phyloP scores from a whole-genome alignment of 2,113 vertebrate species.

The Muntiacus reevesi region DNA sequence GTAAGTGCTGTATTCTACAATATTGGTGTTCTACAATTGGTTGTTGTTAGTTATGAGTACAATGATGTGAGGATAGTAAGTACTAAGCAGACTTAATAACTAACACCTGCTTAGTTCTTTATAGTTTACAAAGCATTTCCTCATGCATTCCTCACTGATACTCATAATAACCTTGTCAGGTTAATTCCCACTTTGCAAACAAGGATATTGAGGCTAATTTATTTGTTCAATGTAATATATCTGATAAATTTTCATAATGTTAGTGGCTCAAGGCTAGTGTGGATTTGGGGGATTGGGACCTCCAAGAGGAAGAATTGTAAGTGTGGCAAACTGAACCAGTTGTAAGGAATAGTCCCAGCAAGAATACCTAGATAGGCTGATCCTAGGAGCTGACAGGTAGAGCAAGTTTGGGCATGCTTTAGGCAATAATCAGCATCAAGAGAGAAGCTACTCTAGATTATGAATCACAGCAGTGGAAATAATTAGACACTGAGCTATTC shows the following conservation, averaged over 20 bases:
- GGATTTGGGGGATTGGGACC: not conserved
- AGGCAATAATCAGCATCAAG: not conserved
- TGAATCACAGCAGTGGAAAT: not conserved
- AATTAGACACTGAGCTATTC: not conserved
- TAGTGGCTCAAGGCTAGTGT: not conserved
- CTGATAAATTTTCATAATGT: not conserved
- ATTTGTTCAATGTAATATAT: not conserved
- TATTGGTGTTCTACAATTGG: not conserved
- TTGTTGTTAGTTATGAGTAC: not conserved
- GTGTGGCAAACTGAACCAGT: not conserved
- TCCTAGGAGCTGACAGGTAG: not conserved
- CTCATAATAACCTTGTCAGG: not conserved
- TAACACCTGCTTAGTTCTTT: not conserved
- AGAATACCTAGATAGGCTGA: not conserved
- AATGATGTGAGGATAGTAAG: not conserved
- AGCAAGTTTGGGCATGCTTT: not conserved
- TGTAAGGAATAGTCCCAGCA: not conserved
- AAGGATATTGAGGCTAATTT: not conserved
- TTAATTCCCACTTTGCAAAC: conserved; percentile 23
- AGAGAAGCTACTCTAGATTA: not conserved
- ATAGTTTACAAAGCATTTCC: not conserved
- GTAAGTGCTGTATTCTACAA: not conserved
- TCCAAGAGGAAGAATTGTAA: not conserved
- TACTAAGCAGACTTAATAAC: not conserved
- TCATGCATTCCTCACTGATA: not conserved